Evolutionary conservation across 2,888 invertebrate genomes (phyloP).

Genomic region (Sepioteuthis lessoniana): DNA sequence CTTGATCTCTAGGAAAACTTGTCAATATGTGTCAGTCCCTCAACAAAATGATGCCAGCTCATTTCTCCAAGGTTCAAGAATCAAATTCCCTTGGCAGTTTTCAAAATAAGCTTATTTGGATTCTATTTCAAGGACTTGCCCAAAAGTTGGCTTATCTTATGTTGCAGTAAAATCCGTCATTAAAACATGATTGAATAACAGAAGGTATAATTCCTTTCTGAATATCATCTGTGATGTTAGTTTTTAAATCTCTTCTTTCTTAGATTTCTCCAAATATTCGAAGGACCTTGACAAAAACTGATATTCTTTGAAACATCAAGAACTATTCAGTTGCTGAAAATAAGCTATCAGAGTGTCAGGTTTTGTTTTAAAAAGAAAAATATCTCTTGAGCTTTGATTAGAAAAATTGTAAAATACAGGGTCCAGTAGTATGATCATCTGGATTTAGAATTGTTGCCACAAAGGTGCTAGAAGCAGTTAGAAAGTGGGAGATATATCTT

Average conservation of each 20-base stretch:
- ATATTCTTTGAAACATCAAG: background rate
- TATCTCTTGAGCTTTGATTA: too few species aligned
- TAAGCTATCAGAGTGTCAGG: background rate
- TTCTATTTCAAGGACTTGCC: background rate
- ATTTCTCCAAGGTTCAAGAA: background rate
- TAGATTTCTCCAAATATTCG: background rate
- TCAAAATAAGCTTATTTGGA: slow-evolving; percentile 18
- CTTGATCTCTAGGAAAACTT: background rate
- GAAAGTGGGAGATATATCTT: too few species aligned
- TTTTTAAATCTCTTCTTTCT: background rate
- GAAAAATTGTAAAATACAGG: too few species aligned
- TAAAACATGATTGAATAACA: background rate
- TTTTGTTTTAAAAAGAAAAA: background rate
- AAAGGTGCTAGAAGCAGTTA: too few species aligned
- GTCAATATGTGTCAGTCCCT: background rate
- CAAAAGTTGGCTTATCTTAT: background rate
- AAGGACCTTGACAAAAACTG: background rate
- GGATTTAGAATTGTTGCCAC: too few species aligned
- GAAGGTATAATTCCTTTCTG: background rate
- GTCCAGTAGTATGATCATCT: too few species aligned
- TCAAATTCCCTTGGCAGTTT: background rate
- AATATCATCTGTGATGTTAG: background rate
- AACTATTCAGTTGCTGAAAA: background rate
- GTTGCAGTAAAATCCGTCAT: background rate
- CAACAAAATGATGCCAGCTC: background rate